phyloP scores from a whole-genome alignment of 2,113 vertebrate species.

The Rhegmatorhina hoffmannsi region DNA sequence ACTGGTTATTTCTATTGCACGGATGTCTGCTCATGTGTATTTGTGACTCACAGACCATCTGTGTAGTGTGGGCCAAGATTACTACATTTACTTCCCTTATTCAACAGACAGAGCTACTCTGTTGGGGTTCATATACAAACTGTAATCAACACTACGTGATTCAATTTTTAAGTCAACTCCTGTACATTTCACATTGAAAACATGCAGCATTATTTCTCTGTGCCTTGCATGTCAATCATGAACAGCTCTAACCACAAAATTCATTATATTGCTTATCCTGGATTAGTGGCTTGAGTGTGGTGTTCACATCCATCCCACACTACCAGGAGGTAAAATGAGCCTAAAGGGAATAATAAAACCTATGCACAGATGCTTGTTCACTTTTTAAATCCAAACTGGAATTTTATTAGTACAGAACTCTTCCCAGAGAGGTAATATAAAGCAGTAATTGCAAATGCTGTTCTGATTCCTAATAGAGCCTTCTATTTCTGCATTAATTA shows the following conservation, averaged over 20 bases:
- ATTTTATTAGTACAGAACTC: conserved; percentile 40
- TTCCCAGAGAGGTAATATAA: conserved; percentile 39
- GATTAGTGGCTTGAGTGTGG: conserved; percentile 25
- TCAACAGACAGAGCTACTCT: conserved; percentile 27
- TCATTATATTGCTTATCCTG: conserved; percentile 50
- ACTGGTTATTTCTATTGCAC: not conserved
- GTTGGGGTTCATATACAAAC: conserved; percentile 50
- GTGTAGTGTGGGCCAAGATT: conserved; percentile 34
- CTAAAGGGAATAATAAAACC: conserved; percentile 23
- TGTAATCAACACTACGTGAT: conserved; percentile 53
- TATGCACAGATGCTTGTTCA: conserved; percentile 20
- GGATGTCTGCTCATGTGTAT: conserved; percentile 42
- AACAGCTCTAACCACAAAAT: conserved; percentile 27
- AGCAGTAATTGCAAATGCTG: conserved; percentile 22
- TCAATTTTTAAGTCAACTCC: conserved; percentile 30
- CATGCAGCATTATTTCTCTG: conserved; percentile 1
- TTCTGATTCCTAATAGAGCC: not conserved
- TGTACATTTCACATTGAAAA: not conserved
- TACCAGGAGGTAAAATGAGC: conserved; percentile 19
- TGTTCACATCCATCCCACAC: conserved; percentile 11
- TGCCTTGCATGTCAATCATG: conserved; percentile 25
- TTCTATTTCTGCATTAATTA: conserved; percentile 18
- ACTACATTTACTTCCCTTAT: conserved; percentile 42
- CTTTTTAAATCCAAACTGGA: conserved; percentile 45
- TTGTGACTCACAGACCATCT: conserved; percentile 58